These are phyloP conservation scores for Hirtodrosophila trivittata DNA, from an alignment of 2,888 invertebrate species.

Conservation along the genomic window DNA sequence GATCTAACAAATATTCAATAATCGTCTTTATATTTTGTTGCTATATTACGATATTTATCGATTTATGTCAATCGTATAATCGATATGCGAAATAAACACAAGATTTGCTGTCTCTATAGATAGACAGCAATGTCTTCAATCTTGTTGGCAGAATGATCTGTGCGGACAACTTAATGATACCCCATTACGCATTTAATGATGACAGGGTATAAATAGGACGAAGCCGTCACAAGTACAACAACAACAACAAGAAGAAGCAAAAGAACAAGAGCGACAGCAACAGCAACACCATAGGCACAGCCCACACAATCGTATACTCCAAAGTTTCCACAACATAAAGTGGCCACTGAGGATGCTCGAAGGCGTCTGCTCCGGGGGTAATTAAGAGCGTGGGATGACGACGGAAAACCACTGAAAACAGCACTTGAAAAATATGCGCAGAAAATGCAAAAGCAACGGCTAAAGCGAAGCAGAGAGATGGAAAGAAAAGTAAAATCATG, in stretches of 20 bases:
- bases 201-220: constrained; percentile 32
- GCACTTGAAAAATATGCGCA: constrained; percentile 30
- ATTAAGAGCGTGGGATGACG: constrained; percentile 79
- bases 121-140: too few species aligned
- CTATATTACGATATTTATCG: too few species aligned
- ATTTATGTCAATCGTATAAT: too few species aligned
- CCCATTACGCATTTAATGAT: not conserved
- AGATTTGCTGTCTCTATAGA: too few species aligned
- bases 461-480: constrained; percentile 29
- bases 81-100: too few species aligned
- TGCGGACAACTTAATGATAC: not conserved
- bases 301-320: constrained; percentile 24
- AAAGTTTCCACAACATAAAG: constrained; percentile 46
- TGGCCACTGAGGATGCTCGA: constrained; percentile 46
- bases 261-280: constrained; percentile 1
- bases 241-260: constrained; percentile 1
- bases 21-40: too few species aligned
- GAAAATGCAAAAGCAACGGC: constrained; percentile 27
- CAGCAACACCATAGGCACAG: constrained; percentile 3
- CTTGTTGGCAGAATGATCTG: too few species aligned
- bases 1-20: too few species aligned
- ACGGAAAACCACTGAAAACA: constrained; percentile 50
- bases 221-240: constrained; percentile 4
- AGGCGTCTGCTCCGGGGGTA: constrained; percentile 49
- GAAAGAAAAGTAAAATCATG: constrained; percentile 71